These are phyloP conservation scores for Vespertilio murinus DNA, from an alignment of 2,797 vertebrate genomes.

Conservation along the genomic window DNA sequence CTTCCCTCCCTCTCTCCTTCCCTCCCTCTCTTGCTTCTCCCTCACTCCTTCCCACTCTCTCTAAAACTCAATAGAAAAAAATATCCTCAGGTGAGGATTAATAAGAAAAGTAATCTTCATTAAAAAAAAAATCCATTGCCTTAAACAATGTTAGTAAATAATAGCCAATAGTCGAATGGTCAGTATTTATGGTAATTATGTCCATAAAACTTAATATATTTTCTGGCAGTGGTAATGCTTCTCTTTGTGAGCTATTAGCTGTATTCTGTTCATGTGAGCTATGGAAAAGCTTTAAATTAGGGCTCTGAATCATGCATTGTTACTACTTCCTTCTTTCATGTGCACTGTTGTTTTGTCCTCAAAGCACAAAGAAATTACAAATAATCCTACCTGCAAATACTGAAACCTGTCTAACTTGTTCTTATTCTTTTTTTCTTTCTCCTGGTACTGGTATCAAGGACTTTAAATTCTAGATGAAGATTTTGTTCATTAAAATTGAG, in stretches of 20 bases:
- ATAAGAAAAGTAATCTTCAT: neutral
- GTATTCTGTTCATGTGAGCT: neutral
- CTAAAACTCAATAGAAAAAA: neutral
- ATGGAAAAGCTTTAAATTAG: neutral
- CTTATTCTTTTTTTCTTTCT: neutral
- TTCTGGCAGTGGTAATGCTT: neutral
- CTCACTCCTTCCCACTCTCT: neutral
- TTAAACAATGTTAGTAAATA: constrained; percentile 9
- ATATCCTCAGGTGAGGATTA: neutral
- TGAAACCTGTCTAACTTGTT: constrained; percentile 33
- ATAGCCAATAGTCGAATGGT: neutral
- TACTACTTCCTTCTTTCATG: neutral
- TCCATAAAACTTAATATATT: neutral
- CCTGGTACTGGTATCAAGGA: neutral
- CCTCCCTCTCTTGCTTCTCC: too few species aligned
- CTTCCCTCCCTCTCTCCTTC: too few species aligned
- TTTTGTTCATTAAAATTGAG: neutral
- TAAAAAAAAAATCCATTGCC: neutral
- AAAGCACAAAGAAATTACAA: neutral
- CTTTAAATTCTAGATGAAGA: constrained; percentile 21
- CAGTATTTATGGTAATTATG: neutral
- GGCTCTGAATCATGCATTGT: neutral
- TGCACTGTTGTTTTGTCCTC: neutral
- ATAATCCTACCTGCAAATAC: neutral
- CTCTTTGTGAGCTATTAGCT: neutral